Percentiles rank a stretch among this genome's conserved stretches.
These are phyloP conservation scores for Pyrgus malvae DNA, from an alignment of 2,888 invertebrate genomes.

Conservation along the genomic window DNA sequence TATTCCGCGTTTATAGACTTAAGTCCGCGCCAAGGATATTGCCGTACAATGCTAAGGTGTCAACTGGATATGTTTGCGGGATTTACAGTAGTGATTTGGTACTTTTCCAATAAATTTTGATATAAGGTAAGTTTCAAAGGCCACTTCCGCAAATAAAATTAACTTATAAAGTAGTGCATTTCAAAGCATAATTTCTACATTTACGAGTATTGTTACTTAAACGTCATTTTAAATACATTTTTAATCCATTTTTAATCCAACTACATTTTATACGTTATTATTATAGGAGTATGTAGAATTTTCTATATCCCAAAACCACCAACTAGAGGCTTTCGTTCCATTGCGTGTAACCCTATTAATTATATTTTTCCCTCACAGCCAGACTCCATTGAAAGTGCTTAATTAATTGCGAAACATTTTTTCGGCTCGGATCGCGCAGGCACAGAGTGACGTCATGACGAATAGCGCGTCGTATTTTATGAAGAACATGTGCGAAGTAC, in stretches of 20 bases:
- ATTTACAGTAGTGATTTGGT: constrained; percentile 54
- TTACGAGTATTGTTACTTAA: no score
- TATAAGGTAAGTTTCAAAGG: not conserved
- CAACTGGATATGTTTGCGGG: constrained; percentile 62
- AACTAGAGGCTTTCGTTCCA: no score
- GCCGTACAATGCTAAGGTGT: constrained; percentile 62
- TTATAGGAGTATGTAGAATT: no score
- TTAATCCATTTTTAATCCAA: no score
- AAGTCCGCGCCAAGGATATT: constrained; percentile 52
- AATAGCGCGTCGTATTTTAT: constrained; percentile 16
- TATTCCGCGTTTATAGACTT: constrained; percentile 73
- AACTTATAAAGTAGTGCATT: no score
- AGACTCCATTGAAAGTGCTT: not conserved
- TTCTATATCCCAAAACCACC: no score
- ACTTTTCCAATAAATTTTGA: constrained; percentile 8
- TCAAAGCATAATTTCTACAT: no score
- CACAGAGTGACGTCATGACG: constrained; percentile 20
- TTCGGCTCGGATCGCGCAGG: constrained; percentile 18
- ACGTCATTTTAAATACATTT: no score
- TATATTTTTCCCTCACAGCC: not conserved
- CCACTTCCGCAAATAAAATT: no score
- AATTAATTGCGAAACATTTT: constrained; percentile 21
- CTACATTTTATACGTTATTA: not conserved
- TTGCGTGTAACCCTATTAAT: not conserved
- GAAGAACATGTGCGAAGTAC: constrained; percentile 11